Evolutionary conservation across 2,113 vertebrate species (phyloP).

Genomic region (Rhinolophus sinicus): DNA sequence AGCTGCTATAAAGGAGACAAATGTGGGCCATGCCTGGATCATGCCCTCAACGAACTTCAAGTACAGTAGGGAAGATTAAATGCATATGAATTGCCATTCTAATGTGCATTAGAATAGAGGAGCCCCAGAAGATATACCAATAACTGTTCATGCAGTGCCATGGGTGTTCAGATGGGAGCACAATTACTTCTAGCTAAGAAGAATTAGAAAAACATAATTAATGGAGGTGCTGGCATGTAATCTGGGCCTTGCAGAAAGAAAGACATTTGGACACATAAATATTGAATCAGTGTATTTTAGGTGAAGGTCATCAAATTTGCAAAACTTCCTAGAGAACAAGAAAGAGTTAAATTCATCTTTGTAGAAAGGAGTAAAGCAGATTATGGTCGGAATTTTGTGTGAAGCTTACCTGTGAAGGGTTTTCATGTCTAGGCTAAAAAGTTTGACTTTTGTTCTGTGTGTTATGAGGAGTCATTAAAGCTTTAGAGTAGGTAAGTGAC

Average conservation of each 20-base stretch:
- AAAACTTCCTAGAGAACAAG: background rate
- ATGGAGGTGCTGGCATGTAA: background rate
- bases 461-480: background rate
- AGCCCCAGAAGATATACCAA: background rate
- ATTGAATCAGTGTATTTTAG: background rate
- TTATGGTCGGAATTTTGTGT: background rate
- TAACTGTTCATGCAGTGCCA: background rate
- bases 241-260: background rate
- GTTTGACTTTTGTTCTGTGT: background rate
- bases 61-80: background rate
- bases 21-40: background rate
- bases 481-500: background rate
- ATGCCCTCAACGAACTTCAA: background rate
- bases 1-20: background rate
- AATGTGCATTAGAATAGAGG: slow-evolving; percentile 36
- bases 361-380: background rate
- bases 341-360: background rate
- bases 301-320: background rate
- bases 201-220: slow-evolving; percentile 43
- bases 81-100: slow-evolving; percentile 11
- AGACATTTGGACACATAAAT: background rate
- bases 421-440: slow-evolving; percentile 18
- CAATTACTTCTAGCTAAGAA: slow-evolving; percentile 16
- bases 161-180: background rate
- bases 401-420: background rate